Conservation (phyloP, 2,888 invertebrate species). For the Caenorhabditis angaria region DNA sequence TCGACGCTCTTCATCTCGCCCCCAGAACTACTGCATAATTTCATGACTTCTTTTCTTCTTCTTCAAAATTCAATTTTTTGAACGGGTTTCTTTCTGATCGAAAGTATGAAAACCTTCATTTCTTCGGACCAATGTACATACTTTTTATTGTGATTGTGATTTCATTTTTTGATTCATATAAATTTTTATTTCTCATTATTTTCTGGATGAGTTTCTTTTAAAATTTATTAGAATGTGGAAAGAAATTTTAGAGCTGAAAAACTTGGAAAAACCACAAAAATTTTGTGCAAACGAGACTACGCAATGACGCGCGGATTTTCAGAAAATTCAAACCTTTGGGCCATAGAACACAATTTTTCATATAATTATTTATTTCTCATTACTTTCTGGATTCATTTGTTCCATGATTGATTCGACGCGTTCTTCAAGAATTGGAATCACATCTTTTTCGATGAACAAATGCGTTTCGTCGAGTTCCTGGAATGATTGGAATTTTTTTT, state of each 20-base stretch:
- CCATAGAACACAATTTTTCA: too few species aligned
- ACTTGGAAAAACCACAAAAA: too few species aligned
- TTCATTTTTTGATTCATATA: too few species aligned
- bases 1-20: constrained; percentile 43
- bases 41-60: background rate
- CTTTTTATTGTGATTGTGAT: background rate
- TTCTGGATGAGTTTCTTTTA: too few species aligned
- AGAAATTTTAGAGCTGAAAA: too few species aligned
- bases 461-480: constrained; percentile 89
- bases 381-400: constrained; percentile 57
- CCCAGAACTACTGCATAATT: constrained; percentile 38
- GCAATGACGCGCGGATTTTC: too few species aligned
- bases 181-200: too few species aligned
- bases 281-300: too few species aligned
- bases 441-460: constrained; percentile 92
- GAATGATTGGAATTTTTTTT: too few species aligned
- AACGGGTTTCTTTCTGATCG: constrained; percentile 9
- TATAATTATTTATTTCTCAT: constrained; percentile 45
- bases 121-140: background rate
- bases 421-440: constrained; percentile 86
- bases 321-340: too few species aligned
- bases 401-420: constrained; percentile 90
- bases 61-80: background rate
- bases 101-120: background rate
- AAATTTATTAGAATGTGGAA: too few species aligned